Evolutionary conservation across 2,113 vertebrate genomes (phyloP), one percentile per base, ranked within the genome.

Genomic region (Hassar affinis): DNA sequence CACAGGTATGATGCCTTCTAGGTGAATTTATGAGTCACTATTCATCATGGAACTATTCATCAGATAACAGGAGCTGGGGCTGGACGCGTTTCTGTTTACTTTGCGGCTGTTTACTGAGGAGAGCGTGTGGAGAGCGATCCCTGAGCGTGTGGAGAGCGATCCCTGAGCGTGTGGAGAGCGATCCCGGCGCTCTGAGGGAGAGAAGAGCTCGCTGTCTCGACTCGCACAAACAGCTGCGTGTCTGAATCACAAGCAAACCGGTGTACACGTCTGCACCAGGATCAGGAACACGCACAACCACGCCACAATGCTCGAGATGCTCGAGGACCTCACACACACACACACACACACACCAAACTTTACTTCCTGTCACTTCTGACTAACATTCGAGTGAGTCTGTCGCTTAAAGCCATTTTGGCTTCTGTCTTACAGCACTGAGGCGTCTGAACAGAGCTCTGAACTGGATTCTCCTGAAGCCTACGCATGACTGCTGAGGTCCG

Each of bases 1-100:
- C 51, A 2, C 51, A 77, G 74, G 18, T 35, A 2, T 0, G 51
- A 38, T 77, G 74, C 74, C 20, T 6, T 25, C 2, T 0, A 71
- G 74, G 68, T 72, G 61, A 3, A 10, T 27, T 57, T 45, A 68
- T 76, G 20, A 82, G 72, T 62, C 42, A 75, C 22, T n/a, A 76
- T 84, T 83, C 85, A 87, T 87, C 85, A 82, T 12, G 68, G 25
- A 76, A 52, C 79, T 22, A 64, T 69, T 52, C 52, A 25, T 4
- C 85, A 79, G 1, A 0, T 38, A 33, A 62, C 22, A 79, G 8
- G 27, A 52, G 33, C 27, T 27, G 27, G 45, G n/a, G 74, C 25
- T 20, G 33, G 35, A 22, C 62, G 25, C 30, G 75, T 42, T 45
- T 27, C 77, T 76, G 69, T 77, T 86, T 75, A 83, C 66, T 20